Conservation (phyloP, 2,888 invertebrate species). For the Sphaeridia pumilis region DNA sequence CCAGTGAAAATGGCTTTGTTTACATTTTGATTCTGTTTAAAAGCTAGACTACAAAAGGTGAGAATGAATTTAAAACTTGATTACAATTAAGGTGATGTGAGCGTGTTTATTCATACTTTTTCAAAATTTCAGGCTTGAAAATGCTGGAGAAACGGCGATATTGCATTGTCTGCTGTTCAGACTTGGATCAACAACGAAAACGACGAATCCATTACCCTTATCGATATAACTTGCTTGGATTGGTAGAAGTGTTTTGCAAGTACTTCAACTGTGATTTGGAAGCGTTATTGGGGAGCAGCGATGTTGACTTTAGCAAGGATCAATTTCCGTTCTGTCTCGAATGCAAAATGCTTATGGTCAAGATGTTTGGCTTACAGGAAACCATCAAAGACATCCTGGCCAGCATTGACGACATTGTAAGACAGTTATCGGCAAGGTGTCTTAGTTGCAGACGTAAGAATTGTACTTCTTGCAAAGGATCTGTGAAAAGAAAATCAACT, state of each 20-base stretch:
- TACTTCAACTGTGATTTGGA: neutral
- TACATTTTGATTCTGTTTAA: no score
- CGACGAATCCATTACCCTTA: neutral
- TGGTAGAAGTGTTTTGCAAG: neutral
- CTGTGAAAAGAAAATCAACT: neutral
- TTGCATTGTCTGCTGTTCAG: neutral
- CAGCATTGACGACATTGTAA: neutral
- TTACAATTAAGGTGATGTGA: no score
- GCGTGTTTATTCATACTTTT: neutral
- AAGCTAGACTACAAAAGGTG: no score
- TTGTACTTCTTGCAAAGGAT: neutral
- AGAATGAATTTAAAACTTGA: no score
- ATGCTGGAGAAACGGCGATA: neutral
- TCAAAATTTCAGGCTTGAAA: neutral
- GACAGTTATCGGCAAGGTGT: neutral
- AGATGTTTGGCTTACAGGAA: neutral
- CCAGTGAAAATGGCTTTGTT: neutral
- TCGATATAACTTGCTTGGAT: neutral
- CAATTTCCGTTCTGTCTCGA: slow-evolving; percentile 1
- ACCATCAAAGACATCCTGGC: neutral
- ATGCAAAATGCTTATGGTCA: neutral
- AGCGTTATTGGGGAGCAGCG: neutral
- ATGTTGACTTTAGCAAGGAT: neutral
- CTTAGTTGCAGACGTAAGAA: neutral
- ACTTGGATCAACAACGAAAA: neutral